Conservation (phyloP, 2,113 vertebrate genomes). For the Otolemur garnettii region DNA sequence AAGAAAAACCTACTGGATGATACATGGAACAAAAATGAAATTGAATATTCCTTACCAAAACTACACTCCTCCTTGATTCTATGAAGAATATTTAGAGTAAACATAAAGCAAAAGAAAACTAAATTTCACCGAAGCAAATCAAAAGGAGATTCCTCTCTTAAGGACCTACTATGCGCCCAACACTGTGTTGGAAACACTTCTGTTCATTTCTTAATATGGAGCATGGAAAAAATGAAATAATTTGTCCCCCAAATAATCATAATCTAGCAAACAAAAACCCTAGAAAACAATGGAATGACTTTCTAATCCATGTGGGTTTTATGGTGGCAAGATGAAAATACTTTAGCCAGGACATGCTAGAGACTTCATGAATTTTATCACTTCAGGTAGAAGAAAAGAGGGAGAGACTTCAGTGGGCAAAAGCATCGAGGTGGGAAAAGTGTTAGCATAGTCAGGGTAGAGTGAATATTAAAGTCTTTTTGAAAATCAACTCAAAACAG, state of each 20-base stretch:
- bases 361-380: background rate
- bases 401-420: background rate
- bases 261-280: background rate
- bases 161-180: background rate
- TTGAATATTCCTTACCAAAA: background rate
- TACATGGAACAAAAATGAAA: background rate
- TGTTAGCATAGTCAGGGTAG: background rate
- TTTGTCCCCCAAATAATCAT: background rate
- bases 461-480: slow-evolving; percentile 55
- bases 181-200: background rate
- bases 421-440: background rate
- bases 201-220: background rate
- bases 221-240: background rate
- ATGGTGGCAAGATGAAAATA: background rate
- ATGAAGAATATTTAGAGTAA: slow-evolving; percentile 7
- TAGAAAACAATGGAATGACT: background rate
- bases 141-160: background rate
- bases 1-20: slow-evolving; percentile 17
- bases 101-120: background rate
- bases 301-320: background rate
- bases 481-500: slow-evolving; percentile 45
- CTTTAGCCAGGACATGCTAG: background rate
- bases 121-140: background rate
- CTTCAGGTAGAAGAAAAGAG: background rate
- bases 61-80: background rate